phyloP scores from a whole-genome alignment of 2,888 invertebrate species.

The Pristionchus fissidentatus region DNA sequence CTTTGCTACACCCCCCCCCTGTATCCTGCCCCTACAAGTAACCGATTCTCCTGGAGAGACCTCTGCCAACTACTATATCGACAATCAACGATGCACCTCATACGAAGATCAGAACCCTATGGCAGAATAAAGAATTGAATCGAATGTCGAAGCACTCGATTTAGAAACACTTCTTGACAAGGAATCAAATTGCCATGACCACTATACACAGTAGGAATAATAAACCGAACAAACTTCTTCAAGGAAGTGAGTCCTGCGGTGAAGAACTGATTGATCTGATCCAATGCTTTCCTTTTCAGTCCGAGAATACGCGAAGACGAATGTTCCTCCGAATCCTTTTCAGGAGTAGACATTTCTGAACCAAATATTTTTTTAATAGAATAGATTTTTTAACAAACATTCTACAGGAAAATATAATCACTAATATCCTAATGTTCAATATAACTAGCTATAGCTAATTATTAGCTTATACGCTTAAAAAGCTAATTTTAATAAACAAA shows the following conservation, averaged over 20 bases:
- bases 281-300: conserved; percentile 33
- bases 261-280: conserved; percentile 14
- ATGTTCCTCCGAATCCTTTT: background rate
- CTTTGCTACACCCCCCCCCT: no score
- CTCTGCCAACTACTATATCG: no score
- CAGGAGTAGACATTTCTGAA: background rate
- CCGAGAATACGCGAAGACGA: background rate
- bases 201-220: no score
- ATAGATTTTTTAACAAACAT: no score
- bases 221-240: background rate
- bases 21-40: no score
- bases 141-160: background rate
- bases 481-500: no score
- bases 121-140: background rate
- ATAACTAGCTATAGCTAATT: no score
- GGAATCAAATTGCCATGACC: background rate
- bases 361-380: no score
- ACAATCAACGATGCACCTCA: background rate
- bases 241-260: background rate
- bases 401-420: no score
- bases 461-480: no score
- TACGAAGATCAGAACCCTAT: background rate
- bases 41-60: no score
- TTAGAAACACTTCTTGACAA: background rate
- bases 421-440: no score